These are phyloP conservation scores for Ciona savignyi DNA, from an alignment of 23 tunicate genomes.

Conservation along the genomic window DNA sequence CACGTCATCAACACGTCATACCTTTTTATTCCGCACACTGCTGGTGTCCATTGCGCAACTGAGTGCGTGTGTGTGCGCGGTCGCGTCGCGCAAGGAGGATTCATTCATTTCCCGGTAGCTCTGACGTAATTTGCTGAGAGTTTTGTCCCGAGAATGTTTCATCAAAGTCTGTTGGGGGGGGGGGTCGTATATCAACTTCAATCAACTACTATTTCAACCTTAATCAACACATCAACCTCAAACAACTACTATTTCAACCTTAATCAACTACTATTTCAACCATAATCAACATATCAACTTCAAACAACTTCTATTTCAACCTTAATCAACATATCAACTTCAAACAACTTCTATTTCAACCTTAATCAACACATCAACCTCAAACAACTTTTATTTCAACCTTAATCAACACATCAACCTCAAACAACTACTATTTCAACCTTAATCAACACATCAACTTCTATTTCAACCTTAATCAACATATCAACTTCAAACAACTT, in stretches of 20 bases:
- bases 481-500: too few species aligned
- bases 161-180: constrained; percentile 53
- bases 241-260: not conserved
- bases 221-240: not conserved
- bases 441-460: constrained; percentile 80
- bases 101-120: constrained; percentile 40
- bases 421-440: too few species aligned
- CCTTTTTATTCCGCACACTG: constrained; percentile 25
- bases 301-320: constrained; percentile 35
- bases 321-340: constrained; percentile 79
- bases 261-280: not conserved
- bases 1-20: too few species aligned
- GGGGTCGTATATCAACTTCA: not conserved
- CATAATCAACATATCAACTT: not conserved
- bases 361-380: constrained; percentile 82
- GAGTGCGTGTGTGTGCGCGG: constrained; percentile 28
- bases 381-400: too few species aligned
- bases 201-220: not conserved
- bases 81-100: constrained; percentile 9
- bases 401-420: constrained; percentile 82
- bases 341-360: too few species aligned
- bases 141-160: constrained; percentile 81
- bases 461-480: constrained; percentile 71
- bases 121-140: constrained; percentile 45
- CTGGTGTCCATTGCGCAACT: constrained; percentile 18